Percentiles rank a stretch among this genome's conserved stretches.
These are phyloP conservation scores for Furcula furcula DNA, from an alignment of 2,888 invertebrate genomes.

Conservation along the genomic window DNA sequence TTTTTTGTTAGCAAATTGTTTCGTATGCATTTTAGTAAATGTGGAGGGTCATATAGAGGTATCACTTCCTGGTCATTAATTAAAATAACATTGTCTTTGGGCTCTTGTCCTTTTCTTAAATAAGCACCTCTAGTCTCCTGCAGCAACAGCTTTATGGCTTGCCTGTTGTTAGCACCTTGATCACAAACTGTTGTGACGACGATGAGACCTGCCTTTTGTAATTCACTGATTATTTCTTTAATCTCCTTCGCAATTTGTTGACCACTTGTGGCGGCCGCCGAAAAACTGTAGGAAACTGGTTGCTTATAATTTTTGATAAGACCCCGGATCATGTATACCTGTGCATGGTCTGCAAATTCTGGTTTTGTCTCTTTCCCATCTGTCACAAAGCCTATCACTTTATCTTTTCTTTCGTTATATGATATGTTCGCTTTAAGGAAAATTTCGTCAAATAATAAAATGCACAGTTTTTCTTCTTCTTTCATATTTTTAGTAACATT, in stretches of 20 bases:
- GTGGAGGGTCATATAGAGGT: background rate
- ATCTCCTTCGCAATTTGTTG: too few species aligned
- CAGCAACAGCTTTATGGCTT: constrained; percentile 1
- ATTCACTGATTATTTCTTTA: too few species aligned
- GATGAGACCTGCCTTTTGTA: too few species aligned
- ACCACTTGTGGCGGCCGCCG: too few species aligned
- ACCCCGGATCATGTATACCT: constrained; percentile 27
- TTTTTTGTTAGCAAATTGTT: background rate
- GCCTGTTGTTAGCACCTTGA: too few species aligned
- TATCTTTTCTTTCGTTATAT: constrained; percentile 25
- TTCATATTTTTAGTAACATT: constrained; percentile 18
- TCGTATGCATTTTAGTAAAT: background rate
- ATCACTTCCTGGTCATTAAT: background rate
- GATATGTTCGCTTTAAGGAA: constrained; percentile 21
- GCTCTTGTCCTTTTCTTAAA: background rate
- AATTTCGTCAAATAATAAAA: constrained; percentile 33
- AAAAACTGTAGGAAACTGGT: constrained; percentile 11
- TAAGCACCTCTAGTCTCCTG: background rate
- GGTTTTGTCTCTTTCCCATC: constrained; percentile 11
- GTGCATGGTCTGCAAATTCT: constrained; percentile 27
- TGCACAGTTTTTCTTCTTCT: constrained; percentile 11
- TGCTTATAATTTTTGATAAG: constrained; percentile 25
- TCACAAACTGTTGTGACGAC: too few species aligned
- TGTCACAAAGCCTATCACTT: constrained; percentile 25
- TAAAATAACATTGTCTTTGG: background rate